A percentile compares a stretch with the other conserved stretches of the same genome.
Conservation (phyloP, 2,888 invertebrate genomes). For the Gastrophysa polygoni region DNA sequence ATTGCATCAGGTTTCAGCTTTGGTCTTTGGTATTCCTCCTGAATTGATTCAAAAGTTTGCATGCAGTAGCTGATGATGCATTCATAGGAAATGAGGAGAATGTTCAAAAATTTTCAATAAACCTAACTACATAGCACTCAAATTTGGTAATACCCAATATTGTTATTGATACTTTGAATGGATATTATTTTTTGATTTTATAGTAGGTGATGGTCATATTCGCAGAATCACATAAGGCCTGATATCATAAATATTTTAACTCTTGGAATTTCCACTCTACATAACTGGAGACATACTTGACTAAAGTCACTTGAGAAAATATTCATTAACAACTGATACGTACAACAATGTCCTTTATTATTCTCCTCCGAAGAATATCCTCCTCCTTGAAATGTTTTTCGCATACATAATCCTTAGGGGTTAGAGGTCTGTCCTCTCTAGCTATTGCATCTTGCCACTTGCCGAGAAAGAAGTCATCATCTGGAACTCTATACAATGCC, state of each 20-base stretch:
- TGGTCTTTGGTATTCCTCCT: slow-evolving; percentile 38
- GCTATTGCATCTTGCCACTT: slow-evolving; percentile 40
- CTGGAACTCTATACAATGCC: slow-evolving; percentile 36
- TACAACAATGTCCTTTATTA: slow-evolving; percentile 34
- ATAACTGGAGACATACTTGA: too few relatives aligned
- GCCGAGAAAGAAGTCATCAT: slow-evolving; percentile 34
- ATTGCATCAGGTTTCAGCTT: slow-evolving; percentile 37
- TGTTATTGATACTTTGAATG: too few relatives aligned
- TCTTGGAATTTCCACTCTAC: too few relatives aligned
- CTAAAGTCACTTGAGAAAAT: background rate
- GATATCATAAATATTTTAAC: too few relatives aligned
- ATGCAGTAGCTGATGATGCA: too few relatives aligned
- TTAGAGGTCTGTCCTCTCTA: slow-evolving; percentile 36
- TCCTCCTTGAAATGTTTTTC: slow-evolving; percentile 38
- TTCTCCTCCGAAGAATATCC: slow-evolving; percentile 32
- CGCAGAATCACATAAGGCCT: too few relatives aligned
- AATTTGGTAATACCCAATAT: too few relatives aligned
- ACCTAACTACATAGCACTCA: too few relatives aligned
- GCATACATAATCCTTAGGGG: slow-evolving; percentile 38
- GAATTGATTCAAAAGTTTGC: background rate
- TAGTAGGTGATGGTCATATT: too few relatives aligned
- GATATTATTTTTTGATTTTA: too few relatives aligned
- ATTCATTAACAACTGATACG: slow-evolving; percentile 2
- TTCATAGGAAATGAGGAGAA: too few relatives aligned
- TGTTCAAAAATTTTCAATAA: too few relatives aligned